These are phyloP conservation scores for Villa cingulata DNA, from an alignment of 2,888 invertebrate species.

Conservation along the genomic window DNA sequence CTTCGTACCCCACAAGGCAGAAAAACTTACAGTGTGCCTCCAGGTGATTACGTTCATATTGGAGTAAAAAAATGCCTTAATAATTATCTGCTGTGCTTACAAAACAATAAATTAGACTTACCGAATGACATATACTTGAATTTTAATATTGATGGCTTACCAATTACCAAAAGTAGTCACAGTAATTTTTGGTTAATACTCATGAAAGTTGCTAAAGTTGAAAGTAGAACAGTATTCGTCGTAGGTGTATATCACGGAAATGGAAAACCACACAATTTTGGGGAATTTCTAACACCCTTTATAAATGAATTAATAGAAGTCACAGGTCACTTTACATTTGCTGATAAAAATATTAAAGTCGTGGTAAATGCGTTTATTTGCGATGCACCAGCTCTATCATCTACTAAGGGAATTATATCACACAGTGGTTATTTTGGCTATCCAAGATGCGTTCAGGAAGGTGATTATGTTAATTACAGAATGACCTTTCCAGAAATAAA, in stretches of 20 bases:
- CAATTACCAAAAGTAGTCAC: conserved; percentile 4
- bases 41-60: not conserved
- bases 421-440: conserved; percentile 9
- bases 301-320: conserved; percentile 4
- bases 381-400: conserved; percentile 9
- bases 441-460: conserved; percentile 10
- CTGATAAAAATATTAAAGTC: conserved; percentile 1
- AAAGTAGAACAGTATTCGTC: too few species aligned
- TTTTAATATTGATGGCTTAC: conserved; percentile 9
- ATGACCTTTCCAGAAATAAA: conserved; percentile 8
- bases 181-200: conserved; percentile 6
- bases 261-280: not conserved
- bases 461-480: conserved; percentile 9
- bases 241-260: too few species aligned
- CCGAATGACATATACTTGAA: not conserved
- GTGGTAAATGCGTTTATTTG: conserved; percentile 6
- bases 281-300: not conserved
- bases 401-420: conserved; percentile 6
- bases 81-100: not conserved
- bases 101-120: not conserved
- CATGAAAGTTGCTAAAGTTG: not conserved
- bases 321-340: conserved; percentile 5
- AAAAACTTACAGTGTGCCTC: not conserved
- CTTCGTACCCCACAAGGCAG: not conserved
- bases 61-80: not conserved